Conservation (phyloP, 2,888 invertebrate species). For the Phalangium opilio region DNA sequence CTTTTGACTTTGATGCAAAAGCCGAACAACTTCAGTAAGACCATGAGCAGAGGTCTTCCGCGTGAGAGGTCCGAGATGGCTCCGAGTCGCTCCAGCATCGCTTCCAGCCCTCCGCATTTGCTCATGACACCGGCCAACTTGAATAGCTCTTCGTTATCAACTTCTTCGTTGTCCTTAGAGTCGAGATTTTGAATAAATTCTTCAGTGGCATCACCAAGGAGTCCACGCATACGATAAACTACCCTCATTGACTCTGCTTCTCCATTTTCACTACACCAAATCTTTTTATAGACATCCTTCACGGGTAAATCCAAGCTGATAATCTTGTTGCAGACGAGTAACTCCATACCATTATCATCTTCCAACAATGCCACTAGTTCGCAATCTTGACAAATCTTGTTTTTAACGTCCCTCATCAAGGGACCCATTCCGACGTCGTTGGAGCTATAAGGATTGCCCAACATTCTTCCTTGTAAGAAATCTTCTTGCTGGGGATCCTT, state of each 20-base stretch:
- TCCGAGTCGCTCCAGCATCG: slow-evolving; percentile 49
- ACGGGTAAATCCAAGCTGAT: slow-evolving; percentile 92
- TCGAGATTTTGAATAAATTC: slow-evolving; percentile 92
- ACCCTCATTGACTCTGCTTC: slow-evolving; percentile 93
- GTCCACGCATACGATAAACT: slow-evolving; percentile 91
- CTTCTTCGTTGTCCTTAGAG: slow-evolving; percentile 63
- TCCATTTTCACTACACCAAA: slow-evolving; percentile 27
- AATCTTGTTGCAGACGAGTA: slow-evolving; percentile 93
- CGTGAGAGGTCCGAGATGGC: slow-evolving; percentile 69
- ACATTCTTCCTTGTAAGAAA: slow-evolving; percentile 93
- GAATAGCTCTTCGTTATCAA: slow-evolving; percentile 89
- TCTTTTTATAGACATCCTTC: slow-evolving; percentile 50
- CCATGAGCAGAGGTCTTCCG: slow-evolving; percentile 71
- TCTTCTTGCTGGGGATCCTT: slow-evolving; percentile 99
- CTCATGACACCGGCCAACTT: slow-evolving; percentile 73
- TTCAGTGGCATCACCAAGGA: slow-evolving; percentile 95
- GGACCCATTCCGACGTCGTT: slow-evolving; percentile 88
- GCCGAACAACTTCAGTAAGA: slow-evolving; percentile 72
- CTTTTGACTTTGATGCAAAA: slow-evolving; percentile 77
- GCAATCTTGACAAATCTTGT: slow-evolving; percentile 95
- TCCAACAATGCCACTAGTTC: slow-evolving; percentile 93
- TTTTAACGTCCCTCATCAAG: slow-evolving; percentile 94
- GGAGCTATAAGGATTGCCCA: slow-evolving; percentile 94
- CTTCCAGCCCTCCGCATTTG: slow-evolving; percentile 55
- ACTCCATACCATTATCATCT: slow-evolving; percentile 97